Conservation (phyloP, 2,888 invertebrate genomes). For the Cataglyphis rosenhaueri region DNA sequence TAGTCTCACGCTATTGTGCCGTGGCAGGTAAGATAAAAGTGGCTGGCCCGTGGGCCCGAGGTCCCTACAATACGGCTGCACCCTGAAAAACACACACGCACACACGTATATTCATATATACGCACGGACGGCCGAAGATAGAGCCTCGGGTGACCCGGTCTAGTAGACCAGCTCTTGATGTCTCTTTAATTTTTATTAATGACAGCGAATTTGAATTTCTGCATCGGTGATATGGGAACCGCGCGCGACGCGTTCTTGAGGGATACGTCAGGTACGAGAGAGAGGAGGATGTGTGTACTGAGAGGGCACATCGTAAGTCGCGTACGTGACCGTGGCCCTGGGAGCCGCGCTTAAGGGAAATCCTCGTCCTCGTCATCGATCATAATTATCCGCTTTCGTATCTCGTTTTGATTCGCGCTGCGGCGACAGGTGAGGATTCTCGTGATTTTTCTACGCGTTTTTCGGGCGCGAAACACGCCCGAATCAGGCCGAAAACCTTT, state of each 20-base stretch:
- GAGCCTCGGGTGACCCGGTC: constrained; percentile 39
- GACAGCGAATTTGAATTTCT: constrained; percentile 85
- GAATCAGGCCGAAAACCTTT: neutral
- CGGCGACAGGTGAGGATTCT: constrained; percentile 58
- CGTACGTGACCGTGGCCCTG: constrained; percentile 77
- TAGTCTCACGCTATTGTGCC: constrained; percentile 85
- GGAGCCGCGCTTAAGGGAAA: constrained; percentile 72
- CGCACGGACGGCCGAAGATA: constrained; percentile 12
- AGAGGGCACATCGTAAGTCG: constrained; percentile 52
- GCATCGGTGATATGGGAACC: constrained; percentile 85
- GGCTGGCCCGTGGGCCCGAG: constrained; percentile 60
- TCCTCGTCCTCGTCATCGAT: constrained; percentile 78
- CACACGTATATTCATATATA: constrained; percentile 60
- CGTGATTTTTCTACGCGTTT: constrained; percentile 29
- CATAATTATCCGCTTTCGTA: constrained; percentile 80
- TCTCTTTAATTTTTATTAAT: constrained; percentile 86
- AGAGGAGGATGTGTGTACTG: constrained; percentile 19
- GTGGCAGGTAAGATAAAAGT: constrained; percentile 85
- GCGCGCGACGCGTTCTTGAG: constrained; percentile 27
- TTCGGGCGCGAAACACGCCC: constrained; percentile 16
- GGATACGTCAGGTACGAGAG: constrained; percentile 29
- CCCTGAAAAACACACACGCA: constrained; percentile 41
- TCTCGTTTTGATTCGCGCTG: constrained; percentile 45
- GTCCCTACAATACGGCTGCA: constrained; percentile 38
- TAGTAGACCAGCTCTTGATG: constrained; percentile 78